Base-by-base conservation (phyloP, 2,888 invertebrate species). In the Perdita meconis region DNA sequence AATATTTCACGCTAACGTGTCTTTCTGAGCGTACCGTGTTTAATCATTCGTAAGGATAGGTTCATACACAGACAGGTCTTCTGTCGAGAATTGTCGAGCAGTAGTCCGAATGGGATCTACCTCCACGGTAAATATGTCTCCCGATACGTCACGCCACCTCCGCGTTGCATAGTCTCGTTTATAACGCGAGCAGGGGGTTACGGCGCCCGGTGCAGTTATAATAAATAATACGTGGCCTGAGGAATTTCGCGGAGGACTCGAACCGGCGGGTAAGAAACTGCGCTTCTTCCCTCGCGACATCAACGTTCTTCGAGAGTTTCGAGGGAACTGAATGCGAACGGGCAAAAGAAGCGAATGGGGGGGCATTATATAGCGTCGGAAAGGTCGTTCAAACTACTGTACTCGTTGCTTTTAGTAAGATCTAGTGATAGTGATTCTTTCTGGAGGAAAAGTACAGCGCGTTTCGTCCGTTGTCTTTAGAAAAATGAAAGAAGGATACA, bases 71-170 rank as follows among this genome's bases (percentile, higher is more conserved):
- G 42, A 40, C 26, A 12, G 63, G 61, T 44, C 56, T 81, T 74
- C 72, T 77, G 67, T 64, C 75, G 67, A 47, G 77, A 78, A 77
- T 83, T 68, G 78, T 55, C 67, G 80, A 68, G 81, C 81, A 87
- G 84, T 83, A 86, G 83, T 74, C 72, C 82, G 73, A 79, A 81
- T 74, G 75, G 86, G 87, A 87, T 82, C 78, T 68, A 81, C 83
- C 83, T 76, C 30, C 30, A 30, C 77, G 79, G 88, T 84, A 88
- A 88, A 88, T 87, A 87, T 88, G 86, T 87, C 83, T 85, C 78
- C 80, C 84, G 84, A 88, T 86, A 83, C 85, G 85, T 87, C 85
- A 86, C 60, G 69, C 80, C 51, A 81, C 82, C 80, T 83, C 83
- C 82, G 63, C 74, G 81, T 80, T 81, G 76, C 74, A 71, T 26